Evolutionary conservation across 1,140 invertebrate species (phyloP).

Genomic region (Zaprionus tsacasi): DNA sequence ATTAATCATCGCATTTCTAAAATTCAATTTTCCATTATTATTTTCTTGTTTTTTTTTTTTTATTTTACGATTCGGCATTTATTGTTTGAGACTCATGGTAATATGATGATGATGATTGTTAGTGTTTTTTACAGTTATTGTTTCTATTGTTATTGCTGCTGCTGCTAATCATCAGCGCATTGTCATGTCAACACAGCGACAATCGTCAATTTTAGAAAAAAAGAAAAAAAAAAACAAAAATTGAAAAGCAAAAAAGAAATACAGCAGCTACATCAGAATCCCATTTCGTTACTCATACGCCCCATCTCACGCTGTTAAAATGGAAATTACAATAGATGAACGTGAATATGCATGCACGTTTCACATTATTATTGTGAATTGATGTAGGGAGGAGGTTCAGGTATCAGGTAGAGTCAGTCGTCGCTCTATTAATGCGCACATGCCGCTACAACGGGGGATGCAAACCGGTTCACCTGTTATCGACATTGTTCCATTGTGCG

Average conservation of each 20-base stretch:
- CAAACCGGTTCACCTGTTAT: constrained; percentile 5
- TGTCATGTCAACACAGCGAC: constrained; percentile 46
- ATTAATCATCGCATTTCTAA: constrained; percentile 25
- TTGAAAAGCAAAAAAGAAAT: background rate
- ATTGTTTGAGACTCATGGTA: constrained; percentile 13
- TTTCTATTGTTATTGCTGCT: constrained; percentile 19
- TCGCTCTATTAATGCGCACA: constrained; percentile 10
- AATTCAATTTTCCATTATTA: constrained; percentile 14
- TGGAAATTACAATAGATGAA: constrained; percentile 3
- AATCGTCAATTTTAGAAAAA: constrained; percentile 41
- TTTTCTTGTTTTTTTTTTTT: background rate
- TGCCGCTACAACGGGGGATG: background rate
- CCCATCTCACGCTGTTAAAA: constrained; percentile 1
- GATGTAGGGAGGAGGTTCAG: background rate
- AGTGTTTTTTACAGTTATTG: constrained; percentile 17
- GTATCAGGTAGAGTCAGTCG: too few species aligned
- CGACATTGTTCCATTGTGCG: background rate
- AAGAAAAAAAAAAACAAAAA: background rate
- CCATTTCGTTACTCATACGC: constrained; percentile 20
- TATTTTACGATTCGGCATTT: background rate
- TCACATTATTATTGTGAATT: background rate
- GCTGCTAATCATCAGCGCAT: constrained; percentile 57
- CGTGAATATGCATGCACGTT: constrained; percentile 8
- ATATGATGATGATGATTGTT: constrained; percentile 2
- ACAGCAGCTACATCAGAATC: background rate